Percentiles rank a stretch among this genome's conserved stretches.
phyloP scores from a whole-genome alignment of 2,888 invertebrate species.

The Notodonta dromedarius region DNA sequence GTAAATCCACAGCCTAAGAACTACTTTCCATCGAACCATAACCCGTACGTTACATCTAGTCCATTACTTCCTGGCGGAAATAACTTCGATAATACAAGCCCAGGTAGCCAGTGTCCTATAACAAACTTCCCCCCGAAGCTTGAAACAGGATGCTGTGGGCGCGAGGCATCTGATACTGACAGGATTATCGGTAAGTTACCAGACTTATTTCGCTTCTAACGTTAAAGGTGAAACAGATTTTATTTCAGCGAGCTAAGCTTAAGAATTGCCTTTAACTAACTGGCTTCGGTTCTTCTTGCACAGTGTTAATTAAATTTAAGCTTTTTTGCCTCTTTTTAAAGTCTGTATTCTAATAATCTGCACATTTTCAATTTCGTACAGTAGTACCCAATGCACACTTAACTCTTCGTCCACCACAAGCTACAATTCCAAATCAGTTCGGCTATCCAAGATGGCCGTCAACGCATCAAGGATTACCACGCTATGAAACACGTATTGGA shows the following conservation, averaged over 20 bases:
- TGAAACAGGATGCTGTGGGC: constrained; percentile 67
- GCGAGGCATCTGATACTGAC: constrained; percentile 59
- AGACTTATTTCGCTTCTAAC: constrained; percentile 26
- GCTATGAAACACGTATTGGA: background rate
- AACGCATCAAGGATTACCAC: background rate
- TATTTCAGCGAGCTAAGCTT: constrained; percentile 23
- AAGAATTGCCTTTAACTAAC: background rate
- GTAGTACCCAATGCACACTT: constrained; percentile 4
- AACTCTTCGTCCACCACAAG: constrained; percentile 14
- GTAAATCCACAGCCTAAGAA: constrained; percentile 10
- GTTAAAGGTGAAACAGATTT: constrained; percentile 34
- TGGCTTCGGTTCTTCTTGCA: background rate
- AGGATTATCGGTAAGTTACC: constrained; percentile 61
- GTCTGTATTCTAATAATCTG: background rate
- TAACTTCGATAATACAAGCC: constrained; percentile 17
- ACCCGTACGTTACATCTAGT: constrained; percentile 27
- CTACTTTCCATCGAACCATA: constrained; percentile 20
- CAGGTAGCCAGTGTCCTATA: constrained; percentile 52
- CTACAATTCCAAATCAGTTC: constrained; percentile 10
- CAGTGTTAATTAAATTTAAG: background rate
- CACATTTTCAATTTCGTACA: background rate
- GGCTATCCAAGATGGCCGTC: constrained; percentile 1
- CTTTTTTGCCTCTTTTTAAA: background rate
- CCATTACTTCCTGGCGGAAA: constrained; percentile 19
- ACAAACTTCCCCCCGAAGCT: constrained; percentile 63